Base-by-base conservation (phyloP, 2,797 vertebrate species). In the Enteromius anoplus region DNA sequence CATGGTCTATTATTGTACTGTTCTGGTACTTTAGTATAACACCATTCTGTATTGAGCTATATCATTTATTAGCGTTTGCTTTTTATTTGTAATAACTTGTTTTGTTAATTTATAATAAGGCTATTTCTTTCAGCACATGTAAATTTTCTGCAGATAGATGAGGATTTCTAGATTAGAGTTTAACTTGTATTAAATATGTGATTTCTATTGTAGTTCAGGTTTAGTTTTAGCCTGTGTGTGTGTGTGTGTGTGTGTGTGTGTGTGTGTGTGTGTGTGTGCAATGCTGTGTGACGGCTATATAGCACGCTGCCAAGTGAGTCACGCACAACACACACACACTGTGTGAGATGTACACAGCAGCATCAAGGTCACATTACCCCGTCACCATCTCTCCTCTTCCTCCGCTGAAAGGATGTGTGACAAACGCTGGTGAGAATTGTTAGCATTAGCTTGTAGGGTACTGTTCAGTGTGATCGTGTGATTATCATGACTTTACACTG, bases 241-340 rank as follows among this genome's bases (percentile, higher is more conserved):
- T 66, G 21, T 82, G 12, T 65, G 9, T 81, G 14, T 80, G 19
- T 66, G 10, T 66, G 21, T 82, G 12, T 65, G 9, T 81, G 14
- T 80, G 19, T 7, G 4, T 66, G 21, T 82, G 19, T 7, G 4
- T 66, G 21, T 82, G 19, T 87, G 82, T 86, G 73, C 72, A 40
- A 83, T 49, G 47, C 88, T 62, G 82, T 11, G 79, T 49, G 69
- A 75, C 69, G 58, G 88, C 88, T 69, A 55, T 89, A 75, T 89
- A 86, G 82, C 88, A 85, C 87, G 85, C 90, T 92, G 91, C 90
- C 91, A 21, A 55, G 21, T n/a, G 53, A 92, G 84, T 88, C 89
- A 85, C 86, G 58, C 80, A 90, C 87, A 85, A 70, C 77, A 80
- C 68, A 85, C 84, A 86, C 80, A 60, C 69, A 71, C 60, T 12